These are phyloP conservation scores for Polia nebulosa DNA, from an alignment of 2,888 invertebrate species.

Conservation along the genomic window DNA sequence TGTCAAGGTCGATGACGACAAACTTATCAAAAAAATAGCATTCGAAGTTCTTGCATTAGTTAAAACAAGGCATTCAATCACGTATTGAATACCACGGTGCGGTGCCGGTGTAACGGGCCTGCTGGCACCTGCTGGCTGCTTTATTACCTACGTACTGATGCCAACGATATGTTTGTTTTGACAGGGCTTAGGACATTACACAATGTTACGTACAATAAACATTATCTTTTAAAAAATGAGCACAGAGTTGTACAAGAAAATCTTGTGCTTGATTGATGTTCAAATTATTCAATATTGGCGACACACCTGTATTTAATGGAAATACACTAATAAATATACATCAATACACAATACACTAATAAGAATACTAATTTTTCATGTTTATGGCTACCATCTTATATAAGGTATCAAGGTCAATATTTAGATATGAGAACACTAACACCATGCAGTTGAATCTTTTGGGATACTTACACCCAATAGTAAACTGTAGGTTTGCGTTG, in stretches of 20 bases:
- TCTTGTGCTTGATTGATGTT: conserved; percentile 12
- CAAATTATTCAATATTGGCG: conserved; percentile 12
- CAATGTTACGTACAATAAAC: neutral
- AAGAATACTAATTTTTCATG: neutral
- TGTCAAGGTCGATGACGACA: conserved; percentile 16
- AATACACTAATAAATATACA: neutral
- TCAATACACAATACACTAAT: too few relatives aligned
- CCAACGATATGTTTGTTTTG: neutral
- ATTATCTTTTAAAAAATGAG: neutral
- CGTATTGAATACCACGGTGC: too few relatives aligned
- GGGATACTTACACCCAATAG: too few relatives aligned
- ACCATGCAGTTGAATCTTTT: too few relatives aligned
- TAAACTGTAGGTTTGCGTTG: too few relatives aligned
- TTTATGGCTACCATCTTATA: too few relatives aligned
- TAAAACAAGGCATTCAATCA: too few relatives aligned
- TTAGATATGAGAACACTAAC: too few relatives aligned
- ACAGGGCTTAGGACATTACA: conserved; percentile 1
- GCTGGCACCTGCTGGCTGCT: neutral
- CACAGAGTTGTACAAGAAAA: neutral
- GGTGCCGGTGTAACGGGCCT: too few relatives aligned
- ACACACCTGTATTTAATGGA: neutral
- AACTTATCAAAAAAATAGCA: neutral
- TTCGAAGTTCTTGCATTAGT: conserved; percentile 1
- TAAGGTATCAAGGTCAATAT: too few relatives aligned
- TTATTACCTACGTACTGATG: neutral